phyloP scores from a whole-genome alignment of 2,797 vertebrate species.

The Pitangus sulphuratus region DNA sequence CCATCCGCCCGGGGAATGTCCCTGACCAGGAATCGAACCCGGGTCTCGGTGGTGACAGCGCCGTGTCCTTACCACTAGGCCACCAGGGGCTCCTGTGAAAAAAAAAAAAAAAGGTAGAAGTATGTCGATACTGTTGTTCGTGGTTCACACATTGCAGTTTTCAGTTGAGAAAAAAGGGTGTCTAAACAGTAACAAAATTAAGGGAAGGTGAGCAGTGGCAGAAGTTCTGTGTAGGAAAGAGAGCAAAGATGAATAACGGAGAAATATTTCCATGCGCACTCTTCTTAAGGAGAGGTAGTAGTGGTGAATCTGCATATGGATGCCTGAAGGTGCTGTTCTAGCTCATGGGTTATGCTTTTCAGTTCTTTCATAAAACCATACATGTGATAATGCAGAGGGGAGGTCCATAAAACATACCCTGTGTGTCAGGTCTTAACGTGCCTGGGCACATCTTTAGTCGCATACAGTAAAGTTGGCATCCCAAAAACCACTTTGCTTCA shows the following conservation, averaged over 20 bases:
- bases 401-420: background rate
- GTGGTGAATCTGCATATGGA: fast-evolving
- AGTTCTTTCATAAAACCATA: background rate
- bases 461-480: background rate
- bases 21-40: too few species aligned
- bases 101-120: background rate
- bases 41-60: too few species aligned
- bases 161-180: background rate
- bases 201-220: background rate
- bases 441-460: background rate
- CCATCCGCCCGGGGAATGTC: too few species aligned
- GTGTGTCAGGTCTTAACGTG: background rate
- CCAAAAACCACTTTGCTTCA: background rate
- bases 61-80: too few species aligned
- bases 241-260: background rate
- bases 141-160: background rate
- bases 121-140: background rate
- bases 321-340: background rate
- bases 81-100: too few species aligned
- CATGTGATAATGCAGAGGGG: background rate
- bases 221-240: background rate
- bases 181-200: background rate
- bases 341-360: too few species aligned
- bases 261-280: background rate
- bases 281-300: background rate